Conservation (phyloP, 2,888 invertebrate species). For the Synanthedon myopaeformis region DNA sequence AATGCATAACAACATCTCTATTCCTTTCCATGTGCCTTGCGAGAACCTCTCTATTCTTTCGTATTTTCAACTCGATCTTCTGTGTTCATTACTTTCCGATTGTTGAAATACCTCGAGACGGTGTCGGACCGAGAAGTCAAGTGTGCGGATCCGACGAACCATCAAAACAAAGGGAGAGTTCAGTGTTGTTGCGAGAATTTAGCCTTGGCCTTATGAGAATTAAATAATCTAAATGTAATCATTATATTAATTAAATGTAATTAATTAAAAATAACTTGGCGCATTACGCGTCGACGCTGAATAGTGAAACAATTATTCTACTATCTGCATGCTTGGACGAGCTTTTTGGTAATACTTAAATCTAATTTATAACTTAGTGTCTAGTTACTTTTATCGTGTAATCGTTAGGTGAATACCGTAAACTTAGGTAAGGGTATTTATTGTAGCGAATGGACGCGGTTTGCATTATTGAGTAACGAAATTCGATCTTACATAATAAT, state of each 20-base stretch:
- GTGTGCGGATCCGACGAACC: constrained; percentile 46
- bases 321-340: constrained; percentile 71
- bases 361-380: constrained; percentile 46
- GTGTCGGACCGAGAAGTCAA: constrained; percentile 10
- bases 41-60: constrained; percentile 4
- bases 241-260: constrained; percentile 53
- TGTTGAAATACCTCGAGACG: constrained; percentile 5
- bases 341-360: constrained; percentile 71
- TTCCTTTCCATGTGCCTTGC: constrained; percentile 60
- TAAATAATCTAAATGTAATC: constrained; percentile 64
- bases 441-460: constrained; percentile 64
- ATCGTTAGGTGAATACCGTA: constrained; percentile 61
- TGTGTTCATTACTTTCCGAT: constrained; percentile 7
- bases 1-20: constrained; percentile 8
- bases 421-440: constrained; percentile 68
- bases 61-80: not conserved
- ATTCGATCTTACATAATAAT: constrained; percentile 64
- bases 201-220: constrained; percentile 71
- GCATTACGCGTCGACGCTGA: constrained; percentile 55
- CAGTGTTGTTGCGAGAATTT: constrained; percentile 70
- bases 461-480: constrained; percentile 59
- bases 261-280: constrained; percentile 32
- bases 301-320: constrained; percentile 63
- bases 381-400: constrained; percentile 66
- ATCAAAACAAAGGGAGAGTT: constrained; percentile 46